Evolutionary conservation across 1,140 invertebrate genomes (phyloP).

Genomic region (Manduca sexta): DNA sequence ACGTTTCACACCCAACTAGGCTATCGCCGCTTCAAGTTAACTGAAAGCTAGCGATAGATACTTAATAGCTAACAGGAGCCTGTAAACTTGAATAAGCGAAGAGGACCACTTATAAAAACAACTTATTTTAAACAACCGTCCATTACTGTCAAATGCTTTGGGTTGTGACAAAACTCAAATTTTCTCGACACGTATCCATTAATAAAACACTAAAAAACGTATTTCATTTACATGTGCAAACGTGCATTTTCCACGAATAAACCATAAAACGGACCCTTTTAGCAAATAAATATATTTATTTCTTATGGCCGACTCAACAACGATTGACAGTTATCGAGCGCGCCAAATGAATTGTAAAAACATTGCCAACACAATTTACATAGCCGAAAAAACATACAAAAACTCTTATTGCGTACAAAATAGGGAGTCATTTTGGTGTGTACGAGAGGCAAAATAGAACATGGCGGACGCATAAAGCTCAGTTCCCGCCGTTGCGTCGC

Average conservation of each 20-base stretch:
- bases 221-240: conserved; percentile 18
- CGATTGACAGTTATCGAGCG: conserved; percentile 65
- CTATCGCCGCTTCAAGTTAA: no score
- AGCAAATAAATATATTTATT: conserved; percentile 61
- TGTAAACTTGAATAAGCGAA: no score
- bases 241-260: conserved; percentile 53
- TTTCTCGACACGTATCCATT: neutral
- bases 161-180: no score
- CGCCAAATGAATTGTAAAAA: conserved; percentile 60
- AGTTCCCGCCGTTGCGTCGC: conserved; percentile 48
- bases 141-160: no score
- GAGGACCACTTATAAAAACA: no score
- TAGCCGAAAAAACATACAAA: neutral
- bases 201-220: conserved; percentile 2
- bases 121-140: no score
- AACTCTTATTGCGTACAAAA: neutral
- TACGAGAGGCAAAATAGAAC: conserved; percentile 15
- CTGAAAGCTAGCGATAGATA: no score
- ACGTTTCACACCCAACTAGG: no score
- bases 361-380: neutral
- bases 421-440: neutral
- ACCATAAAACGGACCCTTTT: conserved; percentile 49
- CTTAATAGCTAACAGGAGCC: no score
- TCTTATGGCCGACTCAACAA: conserved; percentile 44
- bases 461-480: conserved; percentile 48